Conservation (phyloP, 1,140 invertebrate genomes). For the Drosophila ananassae region DNA sequence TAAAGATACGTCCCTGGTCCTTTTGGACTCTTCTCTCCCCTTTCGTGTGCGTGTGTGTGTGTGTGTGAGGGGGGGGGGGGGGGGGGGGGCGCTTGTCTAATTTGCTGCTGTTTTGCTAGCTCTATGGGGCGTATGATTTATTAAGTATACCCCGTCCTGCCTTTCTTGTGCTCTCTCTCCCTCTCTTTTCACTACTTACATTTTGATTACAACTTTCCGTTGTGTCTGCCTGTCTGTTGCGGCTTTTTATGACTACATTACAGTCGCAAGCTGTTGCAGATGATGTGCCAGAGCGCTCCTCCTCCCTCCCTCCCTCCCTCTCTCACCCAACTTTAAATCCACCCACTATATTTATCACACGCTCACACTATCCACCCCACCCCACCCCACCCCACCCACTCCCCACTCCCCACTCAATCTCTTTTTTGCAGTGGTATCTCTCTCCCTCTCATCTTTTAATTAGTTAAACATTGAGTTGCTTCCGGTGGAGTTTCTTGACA, state of each 20-base stretch:
- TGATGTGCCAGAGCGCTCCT: slow-evolving; percentile 36
- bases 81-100: slow-evolving; percentile 53
- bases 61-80: slow-evolving; percentile 12
- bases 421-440: background rate
- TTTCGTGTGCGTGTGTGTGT: background rate
- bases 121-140: slow-evolving; percentile 70
- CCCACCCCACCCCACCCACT: background rate
- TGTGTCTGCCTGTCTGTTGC: slow-evolving; percentile 57
- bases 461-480: slow-evolving; percentile 70
- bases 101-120: slow-evolving; percentile 35
- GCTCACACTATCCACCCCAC: background rate
- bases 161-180: slow-evolving; percentile 49
- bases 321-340: slow-evolving; percentile 1
- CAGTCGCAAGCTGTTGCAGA: slow-evolving; percentile 62
- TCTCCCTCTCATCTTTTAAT: slow-evolving; percentile 57
- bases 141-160: slow-evolving; percentile 61
- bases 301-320: background rate
- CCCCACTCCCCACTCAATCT: background rate
- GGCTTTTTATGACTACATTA: slow-evolving; percentile 76
- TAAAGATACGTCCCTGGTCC: background rate
- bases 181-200: slow-evolving; percentile 11
- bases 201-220: slow-evolving; percentile 68
- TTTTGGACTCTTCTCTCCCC: background rate
- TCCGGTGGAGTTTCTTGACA: slow-evolving; percentile 18
- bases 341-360: slow-evolving; percentile 6